Evolutionary conservation across 2,888 invertebrate species (phyloP).

Genomic region (Catocala fraxini): DNA sequence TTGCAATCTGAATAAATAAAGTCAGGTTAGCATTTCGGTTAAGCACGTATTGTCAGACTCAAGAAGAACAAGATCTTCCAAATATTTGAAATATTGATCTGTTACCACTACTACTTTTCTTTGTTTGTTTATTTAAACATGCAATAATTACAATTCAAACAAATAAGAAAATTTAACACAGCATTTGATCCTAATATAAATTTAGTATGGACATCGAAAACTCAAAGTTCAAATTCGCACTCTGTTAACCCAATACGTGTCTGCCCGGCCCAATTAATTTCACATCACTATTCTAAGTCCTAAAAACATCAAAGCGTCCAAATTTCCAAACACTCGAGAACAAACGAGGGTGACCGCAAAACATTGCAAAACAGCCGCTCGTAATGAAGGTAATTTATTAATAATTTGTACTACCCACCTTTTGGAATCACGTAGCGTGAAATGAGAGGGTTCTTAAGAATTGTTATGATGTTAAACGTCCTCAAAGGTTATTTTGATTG

Average conservation of each 20-base stretch:
- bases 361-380: conserved; percentile 72
- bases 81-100: too few relatives aligned
- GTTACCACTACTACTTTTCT: too few relatives aligned
- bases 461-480: conserved; percentile 24
- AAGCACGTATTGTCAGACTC: too few relatives aligned
- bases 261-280: conserved; percentile 40
- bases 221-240: conserved; percentile 5
- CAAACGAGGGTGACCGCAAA: conserved; percentile 71
- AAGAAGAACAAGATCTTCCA: too few relatives aligned
- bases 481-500: conserved; percentile 30
- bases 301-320: conserved; percentile 65
- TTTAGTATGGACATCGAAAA: background rate
- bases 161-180: too few relatives aligned
- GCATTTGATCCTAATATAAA: too few relatives aligned
- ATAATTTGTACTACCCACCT: conserved; percentile 69
- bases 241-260: conserved; percentile 11
- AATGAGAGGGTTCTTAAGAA: conserved; percentile 45
- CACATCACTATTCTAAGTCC: conserved; percentile 46
- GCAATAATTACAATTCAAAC: too few relatives aligned
- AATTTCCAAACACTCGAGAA: conserved; percentile 66
- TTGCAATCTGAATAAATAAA: too few relatives aligned
- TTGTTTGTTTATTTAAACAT: too few relatives aligned
- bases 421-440: conserved; percentile 57
- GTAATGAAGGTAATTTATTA: conserved; percentile 79
- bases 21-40: too few relatives aligned